Base-by-base conservation (phyloP, 2,888 invertebrate species). In the Scelioninae gen. 1 region DNA sequence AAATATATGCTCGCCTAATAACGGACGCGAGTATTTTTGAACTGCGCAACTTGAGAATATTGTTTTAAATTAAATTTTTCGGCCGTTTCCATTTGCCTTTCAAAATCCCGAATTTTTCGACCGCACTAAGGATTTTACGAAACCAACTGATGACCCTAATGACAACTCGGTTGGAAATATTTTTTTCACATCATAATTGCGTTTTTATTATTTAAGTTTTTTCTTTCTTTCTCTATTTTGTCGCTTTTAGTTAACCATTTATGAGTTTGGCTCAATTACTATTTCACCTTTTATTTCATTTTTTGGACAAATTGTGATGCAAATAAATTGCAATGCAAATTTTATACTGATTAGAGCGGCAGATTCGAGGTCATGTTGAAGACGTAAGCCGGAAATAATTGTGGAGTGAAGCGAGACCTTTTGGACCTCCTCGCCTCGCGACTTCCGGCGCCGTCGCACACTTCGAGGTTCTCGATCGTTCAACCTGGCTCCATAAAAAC, bases 361-460 rank as follows among this genome's bases (percentile, higher is more conserved):
- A 51, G 68, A 65, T 83, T 77, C 72, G 77, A 77, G 72, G 76
- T 72, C 80, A 56, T 38, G 13, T 43, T 45, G 76, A 72, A 79
- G 79, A 82, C 62, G 79, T 65, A 49, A 76, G 74, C 78, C 83
- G 84, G 84, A 83, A 83, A 72, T 81, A n/a, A n/a, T 34, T 75
- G 68, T 78, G 60, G 84, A 83, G 78, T 81, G 83, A 85, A 85
- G 81, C 75, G 76, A 85, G 83, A 85, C 83, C 84, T 85, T 83
- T 83, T 76, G 83, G 76, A 83, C 83, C 83, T 83, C 83, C 66
- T 80, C 49, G 78, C 81, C 63, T 81, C 60, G 79, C 83, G 83
- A 83, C 81, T 84, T 84, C 84, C 84, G 84, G 84, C 75, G 79
- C 79, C 83, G 75, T 79, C 79, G 76, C 84, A 68, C 82, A 77